Percentiles rank a stretch among this genome's conserved stretches.
phyloP scores from a whole-genome alignment of 2,888 invertebrate genomes.

The Aphidius colemani region DNA sequence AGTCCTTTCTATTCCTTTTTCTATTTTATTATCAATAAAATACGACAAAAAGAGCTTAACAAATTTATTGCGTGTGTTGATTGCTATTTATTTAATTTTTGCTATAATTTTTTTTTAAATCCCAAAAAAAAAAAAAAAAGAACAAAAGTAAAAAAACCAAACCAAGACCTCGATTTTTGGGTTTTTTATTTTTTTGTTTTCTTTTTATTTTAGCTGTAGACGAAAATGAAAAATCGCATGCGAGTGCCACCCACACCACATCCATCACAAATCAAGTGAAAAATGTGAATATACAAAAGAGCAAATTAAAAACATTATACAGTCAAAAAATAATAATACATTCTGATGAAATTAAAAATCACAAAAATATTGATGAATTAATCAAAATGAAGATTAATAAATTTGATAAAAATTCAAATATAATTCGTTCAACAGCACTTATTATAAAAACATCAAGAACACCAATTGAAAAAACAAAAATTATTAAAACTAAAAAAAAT shows the following conservation, averaged over 20 bases:
- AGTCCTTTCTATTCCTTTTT: no score
- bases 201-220: conserved; percentile 58
- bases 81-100: no score
- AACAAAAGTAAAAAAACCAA: background rate
- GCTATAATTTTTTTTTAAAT: no score
- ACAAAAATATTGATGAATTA: conserved; percentile 52
- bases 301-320: conserved; percentile 52
- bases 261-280: conserved; percentile 52
- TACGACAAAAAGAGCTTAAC: no score
- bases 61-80: no score
- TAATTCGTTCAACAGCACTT: conserved; percentile 55
- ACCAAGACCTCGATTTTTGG: conserved; percentile 14
- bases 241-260: conserved; percentile 54
- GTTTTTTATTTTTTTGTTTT: conserved; percentile 40
- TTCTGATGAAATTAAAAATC: conserved; percentile 52
- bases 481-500: conserved; percentile 26
- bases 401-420: conserved; percentile 55
- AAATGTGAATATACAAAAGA: conserved; percentile 55
- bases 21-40: no score
- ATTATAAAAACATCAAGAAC: conserved; percentile 55
- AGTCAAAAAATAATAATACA: conserved; percentile 59
- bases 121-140: background rate
- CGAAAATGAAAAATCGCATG: conserved; percentile 56
- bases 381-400: conserved; percentile 54
- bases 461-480: conserved; percentile 38